phyloP scores from a whole-genome alignment of 2,797 vertebrate genomes.

The Enteromius afrohamiltoni region DNA sequence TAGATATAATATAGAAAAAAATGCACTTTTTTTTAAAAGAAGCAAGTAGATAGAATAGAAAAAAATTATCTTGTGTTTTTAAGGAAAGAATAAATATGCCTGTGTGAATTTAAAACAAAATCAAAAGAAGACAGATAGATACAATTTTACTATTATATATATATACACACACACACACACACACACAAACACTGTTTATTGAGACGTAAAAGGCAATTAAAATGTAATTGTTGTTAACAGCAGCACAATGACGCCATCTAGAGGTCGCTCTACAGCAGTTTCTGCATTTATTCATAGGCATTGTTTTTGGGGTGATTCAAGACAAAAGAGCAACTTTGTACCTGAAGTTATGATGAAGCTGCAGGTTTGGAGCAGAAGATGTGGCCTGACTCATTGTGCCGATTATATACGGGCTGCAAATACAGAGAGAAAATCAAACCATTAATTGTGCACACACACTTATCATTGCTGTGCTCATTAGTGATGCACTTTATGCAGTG shows the following conservation, averaged over 20 bases:
- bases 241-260: slow-evolving; percentile 40
- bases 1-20: no score
- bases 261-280: slow-evolving; percentile 22
- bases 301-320: background rate
- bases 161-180: background rate
- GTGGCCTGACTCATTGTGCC: slow-evolving; percentile 99
- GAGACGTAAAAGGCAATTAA: background rate
- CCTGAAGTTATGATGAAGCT: slow-evolving; percentile 99
- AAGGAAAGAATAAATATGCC: no score
- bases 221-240: background rate
- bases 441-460: background rate
- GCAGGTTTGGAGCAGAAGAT: slow-evolving; percentile 94
- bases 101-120: no score
- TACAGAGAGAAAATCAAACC: slow-evolving; percentile 32
- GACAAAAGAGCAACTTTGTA: slow-evolving; percentile 56
- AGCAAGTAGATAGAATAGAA: no score
- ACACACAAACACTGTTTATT: background rate
- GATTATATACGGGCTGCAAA: slow-evolving; percentile 90
- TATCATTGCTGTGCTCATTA: background rate
- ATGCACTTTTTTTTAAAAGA: no score
- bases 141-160: background rate
- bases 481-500: background rate
- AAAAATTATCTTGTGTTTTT: no score
- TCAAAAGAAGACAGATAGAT: no score
- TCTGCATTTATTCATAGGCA: no score